Evolutionary conservation across 2,113 vertebrate genomes (phyloP).

Genomic region (Dicaeum eximium): DNA sequence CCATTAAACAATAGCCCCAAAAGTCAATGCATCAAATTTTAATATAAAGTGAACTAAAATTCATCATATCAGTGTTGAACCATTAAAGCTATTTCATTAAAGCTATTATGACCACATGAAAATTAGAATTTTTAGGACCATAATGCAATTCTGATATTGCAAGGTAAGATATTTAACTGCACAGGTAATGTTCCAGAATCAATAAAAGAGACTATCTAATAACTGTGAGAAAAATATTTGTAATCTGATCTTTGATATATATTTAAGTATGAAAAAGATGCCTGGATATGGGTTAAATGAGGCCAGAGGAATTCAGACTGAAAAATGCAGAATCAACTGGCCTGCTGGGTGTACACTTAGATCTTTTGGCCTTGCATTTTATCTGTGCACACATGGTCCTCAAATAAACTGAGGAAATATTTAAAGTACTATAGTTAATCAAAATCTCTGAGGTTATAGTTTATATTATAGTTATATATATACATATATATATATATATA

Average conservation of each 20-base stretch:
- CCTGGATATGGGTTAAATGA: background rate
- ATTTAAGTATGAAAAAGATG: background rate
- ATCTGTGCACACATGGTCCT: background rate
- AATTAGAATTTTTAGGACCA: background rate
- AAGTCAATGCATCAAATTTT: background rate
- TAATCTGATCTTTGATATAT: background rate
- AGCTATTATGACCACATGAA: background rate
- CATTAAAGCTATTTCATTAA: background rate
- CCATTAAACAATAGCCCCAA: background rate
- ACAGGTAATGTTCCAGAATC: background rate
- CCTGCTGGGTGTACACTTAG: rapidly evolving
- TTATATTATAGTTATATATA: too few relatives aligned
- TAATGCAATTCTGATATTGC: background rate
- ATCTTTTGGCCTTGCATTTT: background rate
- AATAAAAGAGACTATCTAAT: background rate
- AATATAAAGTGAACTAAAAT: background rate
- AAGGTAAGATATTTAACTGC: background rate
- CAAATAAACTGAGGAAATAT: background rate
- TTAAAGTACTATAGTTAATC: background rate
- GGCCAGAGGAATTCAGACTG: background rate
- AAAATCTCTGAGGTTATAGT: background rate
- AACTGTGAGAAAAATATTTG: background rate
- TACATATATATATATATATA: too few relatives aligned
- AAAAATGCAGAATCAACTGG: background rate
- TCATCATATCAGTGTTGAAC: background rate